phyloP scores from a whole-genome alignment of 2,113 vertebrate genomes.

The Charadrius vociferus region DNA sequence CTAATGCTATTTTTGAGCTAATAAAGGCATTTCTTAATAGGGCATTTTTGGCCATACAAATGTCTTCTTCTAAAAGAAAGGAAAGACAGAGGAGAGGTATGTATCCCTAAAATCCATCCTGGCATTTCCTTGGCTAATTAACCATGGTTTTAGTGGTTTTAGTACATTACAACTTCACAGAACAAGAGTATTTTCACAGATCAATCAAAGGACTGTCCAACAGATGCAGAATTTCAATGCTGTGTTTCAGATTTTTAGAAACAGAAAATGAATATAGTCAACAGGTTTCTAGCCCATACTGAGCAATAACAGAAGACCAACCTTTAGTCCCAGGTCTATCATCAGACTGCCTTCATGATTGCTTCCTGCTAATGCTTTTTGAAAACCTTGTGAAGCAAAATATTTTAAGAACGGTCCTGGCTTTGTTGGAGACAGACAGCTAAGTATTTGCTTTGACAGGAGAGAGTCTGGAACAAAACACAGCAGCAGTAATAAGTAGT shows the following conservation, averaged over 20 bases:
- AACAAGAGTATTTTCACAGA: background rate
- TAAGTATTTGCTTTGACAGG: background rate
- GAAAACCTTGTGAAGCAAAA: background rate
- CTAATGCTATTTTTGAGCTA: background rate
- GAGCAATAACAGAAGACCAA: background rate
- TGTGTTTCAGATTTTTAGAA: background rate
- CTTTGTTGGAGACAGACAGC: background rate
- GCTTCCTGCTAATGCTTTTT: background rate
- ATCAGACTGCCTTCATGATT: background rate
- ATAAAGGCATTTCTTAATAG: background rate
- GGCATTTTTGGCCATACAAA: background rate
- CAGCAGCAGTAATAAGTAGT: background rate
- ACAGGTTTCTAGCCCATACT: background rate
- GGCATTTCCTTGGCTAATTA: background rate
- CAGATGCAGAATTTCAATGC: background rate
- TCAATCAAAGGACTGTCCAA: background rate
- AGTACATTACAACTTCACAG: background rate
- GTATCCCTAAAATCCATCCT: background rate
- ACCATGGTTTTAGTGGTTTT: background rate
- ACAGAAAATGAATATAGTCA: background rate
- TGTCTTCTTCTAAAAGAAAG: background rate
- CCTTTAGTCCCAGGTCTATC: background rate
- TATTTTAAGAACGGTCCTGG: background rate
- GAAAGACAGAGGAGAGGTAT: background rate
- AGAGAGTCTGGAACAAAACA: background rate